Evolutionary conservation across 2,113 vertebrate genomes (phyloP), one percentile per base, ranked within the genome.

Genomic region (Misgurnus anguillicaudatus): DNA sequence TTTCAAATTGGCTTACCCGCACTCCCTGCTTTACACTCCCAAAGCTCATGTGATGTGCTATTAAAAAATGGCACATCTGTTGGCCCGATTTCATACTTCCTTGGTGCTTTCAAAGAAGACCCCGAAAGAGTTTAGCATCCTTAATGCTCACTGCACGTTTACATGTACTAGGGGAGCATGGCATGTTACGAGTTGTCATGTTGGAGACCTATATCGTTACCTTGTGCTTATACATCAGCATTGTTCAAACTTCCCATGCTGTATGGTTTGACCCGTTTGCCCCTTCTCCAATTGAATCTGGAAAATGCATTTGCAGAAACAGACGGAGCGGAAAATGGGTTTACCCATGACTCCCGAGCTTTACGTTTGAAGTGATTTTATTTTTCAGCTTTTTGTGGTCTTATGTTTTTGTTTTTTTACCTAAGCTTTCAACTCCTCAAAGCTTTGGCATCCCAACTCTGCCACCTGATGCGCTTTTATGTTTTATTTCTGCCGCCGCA

Each of bases 311-410:
- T 89, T 86, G 67, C 80, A 14, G 81, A 79, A 76, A 84, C 83
- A 89, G 87, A 87, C 86, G 80, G 77, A 89, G 89, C 64, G n/a
- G 83, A 87, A 90, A 89, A 90, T 89, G 62, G 72, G 83, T 88
- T 89, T 85, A 75, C 69, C 75, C 63, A 31, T 38, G 45, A 51
- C 64, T 61, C 66, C 31, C 10, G 13, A 67, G 70, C 17, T 21
- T 62, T 45, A 67, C 61, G 63, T 80, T 31, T 6, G 8, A 11
- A 62, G 41, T 71, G 36, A 42, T 42, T 60, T 66, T 39, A 38
- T 85, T 86, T 78, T 51, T 80, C 41, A 36, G n/a, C 73, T 21
- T 65, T 53, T 6, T 47, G 4, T 39, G 45, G 73, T 42, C 36
- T 62, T 42, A 75, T 74, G 79, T 64, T 75, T 48, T 51, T 77